phyloP scores from a whole-genome alignment of 2,797 vertebrate genomes.

The Sebastes iracundus region DNA sequence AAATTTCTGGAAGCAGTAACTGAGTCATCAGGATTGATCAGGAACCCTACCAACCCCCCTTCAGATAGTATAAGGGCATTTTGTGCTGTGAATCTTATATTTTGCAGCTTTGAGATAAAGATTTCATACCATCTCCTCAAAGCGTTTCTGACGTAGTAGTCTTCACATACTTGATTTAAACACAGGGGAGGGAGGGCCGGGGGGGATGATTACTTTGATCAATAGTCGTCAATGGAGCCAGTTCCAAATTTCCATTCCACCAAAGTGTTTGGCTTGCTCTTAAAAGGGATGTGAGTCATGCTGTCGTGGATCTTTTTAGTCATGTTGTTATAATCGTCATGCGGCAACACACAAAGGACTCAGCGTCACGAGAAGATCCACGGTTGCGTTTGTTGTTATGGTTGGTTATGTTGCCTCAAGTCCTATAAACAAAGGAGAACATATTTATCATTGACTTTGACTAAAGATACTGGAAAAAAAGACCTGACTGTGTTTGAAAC shows the following conservation, averaged over 20 bases:
- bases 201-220: slow-evolving; percentile 17
- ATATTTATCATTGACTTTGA: slow-evolving; percentile 26
- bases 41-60: not conserved
- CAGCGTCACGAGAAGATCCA: not conserved
- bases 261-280: slow-evolving; percentile 37
- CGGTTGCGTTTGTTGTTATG: not conserved
- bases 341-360: slow-evolving; percentile 11
- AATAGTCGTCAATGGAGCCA: slow-evolving; percentile 30
- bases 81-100: not conserved
- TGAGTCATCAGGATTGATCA: slow-evolving; percentile 10
- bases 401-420: not conserved
- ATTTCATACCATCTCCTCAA: slow-evolving; percentile 15
- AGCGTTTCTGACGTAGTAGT: slow-evolving; percentile 28
- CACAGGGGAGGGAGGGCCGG: not conserved
- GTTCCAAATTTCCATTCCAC: slow-evolving; percentile 32
- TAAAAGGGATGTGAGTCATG: slow-evolving; percentile 42
- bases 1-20: not conserved
- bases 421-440: slow-evolving; percentile 28
- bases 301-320: slow-evolving; percentile 34
- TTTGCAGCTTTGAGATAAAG: slow-evolving; percentile 8
- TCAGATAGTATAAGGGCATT: not conserved
- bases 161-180: slow-evolving; percentile 28
- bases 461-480: slow-evolving; percentile 18
- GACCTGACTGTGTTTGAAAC: not conserved
- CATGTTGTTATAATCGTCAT: slow-evolving; percentile 29